Conservation (phyloP, 1,140 invertebrate genomes). For the Diorhabda carinulata region DNA sequence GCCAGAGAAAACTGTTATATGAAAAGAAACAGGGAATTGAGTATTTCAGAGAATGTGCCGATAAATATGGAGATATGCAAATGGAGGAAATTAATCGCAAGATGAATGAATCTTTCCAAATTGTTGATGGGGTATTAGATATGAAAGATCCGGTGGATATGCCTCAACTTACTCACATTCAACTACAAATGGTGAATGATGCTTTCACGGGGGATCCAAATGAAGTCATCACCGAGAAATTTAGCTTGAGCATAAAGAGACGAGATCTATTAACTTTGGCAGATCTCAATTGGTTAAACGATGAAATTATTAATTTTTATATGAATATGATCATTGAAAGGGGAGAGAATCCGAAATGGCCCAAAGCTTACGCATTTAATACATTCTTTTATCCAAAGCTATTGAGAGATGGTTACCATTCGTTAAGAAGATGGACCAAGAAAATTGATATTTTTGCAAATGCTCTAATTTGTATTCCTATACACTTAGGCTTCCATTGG, state of each 20-base stretch:
- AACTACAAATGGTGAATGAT: conserved; percentile 50
- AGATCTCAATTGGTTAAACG: conserved; percentile 90
- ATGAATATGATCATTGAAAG: conserved; percentile 80
- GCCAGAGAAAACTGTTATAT: conserved; percentile 31
- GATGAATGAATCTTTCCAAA: conserved; percentile 36
- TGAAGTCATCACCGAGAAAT: conserved; percentile 56
- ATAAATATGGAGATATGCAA: conserved; percentile 35
- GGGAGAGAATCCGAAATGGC: conserved; percentile 59
- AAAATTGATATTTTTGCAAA: conserved; percentile 85
- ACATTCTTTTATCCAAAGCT: conserved; percentile 95
- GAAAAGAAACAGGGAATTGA: conserved; percentile 34
- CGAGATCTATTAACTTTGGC: conserved; percentile 77
- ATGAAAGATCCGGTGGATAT: conserved; percentile 49
- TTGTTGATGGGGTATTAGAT: conserved; percentile 38
- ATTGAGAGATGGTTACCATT: conserved; percentile 65
- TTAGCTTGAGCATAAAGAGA: conserved; percentile 58
- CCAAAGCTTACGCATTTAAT: conserved; percentile 81
- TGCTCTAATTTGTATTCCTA: conserved; percentile 82
- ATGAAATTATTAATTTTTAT: conserved; percentile 95
- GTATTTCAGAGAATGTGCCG: conserved; percentile 24
- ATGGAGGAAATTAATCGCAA: conserved; percentile 35
- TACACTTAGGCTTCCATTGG: conserved; percentile 96
- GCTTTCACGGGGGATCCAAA: conserved; percentile 50
- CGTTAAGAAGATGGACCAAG: conserved; percentile 81
- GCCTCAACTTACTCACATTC: conserved; percentile 52